phyloP scores from a whole-genome alignment of 1,140 invertebrate genomes.

The Procambarus virginalis region DNA sequence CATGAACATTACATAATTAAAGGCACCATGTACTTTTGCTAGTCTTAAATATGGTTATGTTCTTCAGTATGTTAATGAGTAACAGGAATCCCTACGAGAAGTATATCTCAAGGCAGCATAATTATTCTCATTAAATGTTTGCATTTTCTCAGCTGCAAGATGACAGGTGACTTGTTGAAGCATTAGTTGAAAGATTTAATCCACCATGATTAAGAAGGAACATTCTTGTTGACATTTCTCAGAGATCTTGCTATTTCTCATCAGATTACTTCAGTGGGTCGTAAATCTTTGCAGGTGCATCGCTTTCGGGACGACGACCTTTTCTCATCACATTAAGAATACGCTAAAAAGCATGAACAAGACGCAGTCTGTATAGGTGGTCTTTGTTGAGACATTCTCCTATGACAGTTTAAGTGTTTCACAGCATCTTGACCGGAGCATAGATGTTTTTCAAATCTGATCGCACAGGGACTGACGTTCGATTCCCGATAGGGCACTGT shows the following conservation, averaged over 20 bases:
- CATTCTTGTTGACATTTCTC: neutral
- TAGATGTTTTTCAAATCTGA: neutral
- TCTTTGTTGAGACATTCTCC: neutral
- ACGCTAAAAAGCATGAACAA: neutral
- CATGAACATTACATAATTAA: no score
- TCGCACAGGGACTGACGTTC: no score
- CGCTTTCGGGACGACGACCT: neutral
- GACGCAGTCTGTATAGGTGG: neutral
- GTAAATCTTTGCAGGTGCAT: neutral
- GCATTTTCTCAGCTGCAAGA: no score
- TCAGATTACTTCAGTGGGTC: neutral
- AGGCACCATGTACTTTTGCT: no score
- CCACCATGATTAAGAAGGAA: neutral
- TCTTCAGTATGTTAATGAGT: no score
- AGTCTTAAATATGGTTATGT: no score
- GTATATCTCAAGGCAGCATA: no score
- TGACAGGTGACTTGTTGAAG: neutral
- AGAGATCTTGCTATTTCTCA: neutral
- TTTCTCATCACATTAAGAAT: neutral
- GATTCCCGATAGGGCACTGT: no score
- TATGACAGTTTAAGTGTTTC: conserved; percentile 1
- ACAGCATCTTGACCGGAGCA: neutral
- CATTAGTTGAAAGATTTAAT: neutral
- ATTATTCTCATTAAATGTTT: no score
- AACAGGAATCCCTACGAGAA: no score